Percentiles rank a stretch among this genome's conserved stretches.
phyloP scores from a whole-genome alignment of 2,888 invertebrate species.

The Drosophila meridionalis region DNA sequence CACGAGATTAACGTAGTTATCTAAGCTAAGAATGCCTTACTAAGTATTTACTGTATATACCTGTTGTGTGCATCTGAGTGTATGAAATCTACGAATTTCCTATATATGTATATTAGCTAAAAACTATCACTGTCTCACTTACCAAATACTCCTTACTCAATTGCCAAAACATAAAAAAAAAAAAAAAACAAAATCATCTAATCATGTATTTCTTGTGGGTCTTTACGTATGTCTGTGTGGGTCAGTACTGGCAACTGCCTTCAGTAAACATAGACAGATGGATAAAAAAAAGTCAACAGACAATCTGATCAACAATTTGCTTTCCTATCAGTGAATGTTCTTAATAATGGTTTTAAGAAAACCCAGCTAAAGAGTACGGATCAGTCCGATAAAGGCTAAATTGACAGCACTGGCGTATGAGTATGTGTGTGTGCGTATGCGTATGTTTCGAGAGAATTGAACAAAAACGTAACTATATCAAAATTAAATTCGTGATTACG shows the following conservation, averaged over 20 bases:
- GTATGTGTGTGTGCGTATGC: conserved; percentile 31
- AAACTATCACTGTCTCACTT: conserved; percentile 47
- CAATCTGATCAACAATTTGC: background rate
- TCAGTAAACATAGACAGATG: background rate
- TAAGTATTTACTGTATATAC: conserved; percentile 40
- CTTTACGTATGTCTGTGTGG: conserved; percentile 22
- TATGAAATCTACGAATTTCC: conserved; percentile 63
- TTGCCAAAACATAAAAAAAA: conserved; percentile 3
- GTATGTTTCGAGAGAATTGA: conserved; percentile 16
- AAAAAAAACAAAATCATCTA: background rate
- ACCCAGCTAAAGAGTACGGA: background rate
- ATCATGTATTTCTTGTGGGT: conserved; percentile 13
- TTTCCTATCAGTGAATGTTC: background rate
- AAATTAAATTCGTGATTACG: conserved; percentile 36
- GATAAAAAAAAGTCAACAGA: background rate
- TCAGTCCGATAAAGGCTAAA: background rate
- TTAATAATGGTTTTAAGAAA: background rate
- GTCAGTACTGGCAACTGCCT: conserved; percentile 1
- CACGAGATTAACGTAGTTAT: conserved; percentile 1
- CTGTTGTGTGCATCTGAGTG: conserved; percentile 49
- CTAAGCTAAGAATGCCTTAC: conserved; percentile 42
- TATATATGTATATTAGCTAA: conserved; percentile 36
- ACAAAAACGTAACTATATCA: conserved; percentile 12
- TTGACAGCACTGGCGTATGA: conserved; percentile 2
- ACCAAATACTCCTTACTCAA: conserved; percentile 19